Base-by-base conservation (phyloP, 2,797 vertebrate species). In the Glossophaga mutica region DNA sequence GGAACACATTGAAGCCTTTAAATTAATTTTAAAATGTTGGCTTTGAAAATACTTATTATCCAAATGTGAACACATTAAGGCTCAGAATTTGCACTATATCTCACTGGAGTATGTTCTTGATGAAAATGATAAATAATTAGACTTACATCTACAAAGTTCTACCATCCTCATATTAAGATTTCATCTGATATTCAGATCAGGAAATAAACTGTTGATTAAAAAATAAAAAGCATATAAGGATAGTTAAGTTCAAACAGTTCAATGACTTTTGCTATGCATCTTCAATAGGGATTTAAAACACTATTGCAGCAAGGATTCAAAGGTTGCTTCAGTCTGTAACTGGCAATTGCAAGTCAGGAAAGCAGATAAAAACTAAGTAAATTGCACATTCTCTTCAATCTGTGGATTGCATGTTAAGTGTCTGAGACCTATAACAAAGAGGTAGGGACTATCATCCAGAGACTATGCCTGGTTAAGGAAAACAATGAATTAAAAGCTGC, bases 11-110 rank as follows among this genome's bases (percentile, higher is more conserved):
- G 37, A 93, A 95, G 42, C 2, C 5, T 46, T 83, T 86, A 95
- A 96, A 96, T 96, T 95, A 84, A 96, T 96, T 96, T 79, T 92
- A 71, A 96, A 85, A 93, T 96, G 94, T 87, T 90, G 67, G 85
- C 24, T 91, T 79, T 96, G 78, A 87, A 97, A 97, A 96, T 62
- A 84, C 3, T 24, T 94, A 71, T 94, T 87, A 85, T 76, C 78
- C 82, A 65, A 95, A 96, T 3, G 18, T 92, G 50, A 95, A 95
- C 76, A 94, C 14, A 81, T 82, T 84, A 94, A 96, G 52, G 57
- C 19, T 77, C 29, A 26, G 57, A 82, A 94, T 94, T 71, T 95
- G 81, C 95, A 94, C 44, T 90, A 57, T 71, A 82, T 91, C 78
- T 97, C 57, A 86, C 95, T 84, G 90, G 48, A 84, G 84, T 70